Evolutionary conservation across 2,797 vertebrate species (phyloP).

Genomic region (Spinibarbus caldwelli): DNA sequence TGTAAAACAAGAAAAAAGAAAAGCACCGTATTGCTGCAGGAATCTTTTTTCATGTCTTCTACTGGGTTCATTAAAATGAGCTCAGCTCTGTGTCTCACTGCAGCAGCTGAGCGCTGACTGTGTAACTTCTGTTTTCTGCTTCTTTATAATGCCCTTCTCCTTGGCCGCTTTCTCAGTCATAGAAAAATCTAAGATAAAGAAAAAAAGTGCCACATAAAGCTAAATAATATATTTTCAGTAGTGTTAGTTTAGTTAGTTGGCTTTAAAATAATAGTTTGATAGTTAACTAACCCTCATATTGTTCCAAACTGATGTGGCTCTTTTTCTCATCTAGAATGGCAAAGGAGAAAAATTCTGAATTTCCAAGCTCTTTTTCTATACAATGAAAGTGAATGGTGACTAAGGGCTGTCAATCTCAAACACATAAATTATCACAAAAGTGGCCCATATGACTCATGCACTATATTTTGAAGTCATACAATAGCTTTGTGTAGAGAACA

Average conservation of each 20-base stretch:
- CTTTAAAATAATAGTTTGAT: neutral
- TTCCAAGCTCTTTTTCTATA: neutral
- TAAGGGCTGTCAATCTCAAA: neutral
- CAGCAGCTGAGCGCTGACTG: slow-evolving; percentile 42
- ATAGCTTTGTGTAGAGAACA: neutral
- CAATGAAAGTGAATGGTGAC: neutral
- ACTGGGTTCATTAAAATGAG: slow-evolving; percentile 33
- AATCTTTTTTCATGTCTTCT: slow-evolving; percentile 26
- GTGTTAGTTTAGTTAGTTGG: too few relatives aligned
- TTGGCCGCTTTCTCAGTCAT: slow-evolving; percentile 1
- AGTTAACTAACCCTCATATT: neutral
- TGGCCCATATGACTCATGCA: neutral
- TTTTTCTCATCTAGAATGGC: neutral
- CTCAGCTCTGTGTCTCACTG: slow-evolving; percentile 18
- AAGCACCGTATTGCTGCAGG: neutral
- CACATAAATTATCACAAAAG: neutral
- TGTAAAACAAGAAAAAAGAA: neutral
- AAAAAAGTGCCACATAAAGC: neutral
- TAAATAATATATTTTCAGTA: neutral
- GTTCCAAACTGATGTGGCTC: neutral
- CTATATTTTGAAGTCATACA: neutral
- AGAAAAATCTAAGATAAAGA: slow-evolving; percentile 12
- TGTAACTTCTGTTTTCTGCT: slow-evolving; percentile 37
- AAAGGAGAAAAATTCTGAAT: neutral
- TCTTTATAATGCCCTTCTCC: slow-evolving; percentile 7